A percentile compares a stretch with the other conserved stretches of the same genome.
Evolutionary conservation across 1,140 invertebrate genomes (phyloP).

Genomic region (Varroa destructor): DNA sequence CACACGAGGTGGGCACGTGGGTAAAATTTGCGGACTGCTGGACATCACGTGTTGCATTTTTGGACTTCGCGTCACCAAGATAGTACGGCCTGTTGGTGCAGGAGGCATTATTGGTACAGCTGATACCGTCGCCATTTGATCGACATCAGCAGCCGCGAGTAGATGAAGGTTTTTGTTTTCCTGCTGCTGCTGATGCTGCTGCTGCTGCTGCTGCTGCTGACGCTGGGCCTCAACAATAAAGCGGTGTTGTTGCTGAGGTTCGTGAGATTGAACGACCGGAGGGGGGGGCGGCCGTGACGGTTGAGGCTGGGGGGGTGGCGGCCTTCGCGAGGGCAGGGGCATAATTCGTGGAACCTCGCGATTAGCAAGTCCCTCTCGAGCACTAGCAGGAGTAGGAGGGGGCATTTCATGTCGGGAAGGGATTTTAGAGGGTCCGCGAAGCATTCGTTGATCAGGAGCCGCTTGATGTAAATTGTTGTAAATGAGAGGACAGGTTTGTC

Average conservation of each 20-base stretch:
- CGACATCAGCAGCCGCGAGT: not conserved
- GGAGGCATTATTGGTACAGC: constrained; percentile 3
- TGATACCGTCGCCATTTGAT: constrained; percentile 17
- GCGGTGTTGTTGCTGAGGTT: not conserved
- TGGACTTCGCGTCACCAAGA: constrained; percentile 11
- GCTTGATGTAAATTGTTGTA: constrained; percentile 18
- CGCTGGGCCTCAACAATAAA: not conserved
- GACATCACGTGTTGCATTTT: constrained; percentile 23
- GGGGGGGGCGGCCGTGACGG: constrained; percentile 5
- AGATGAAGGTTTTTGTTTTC: constrained; percentile 23
- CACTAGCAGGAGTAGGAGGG: not conserved
- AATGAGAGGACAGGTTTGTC: constrained; percentile 20
- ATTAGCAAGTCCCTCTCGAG: no score
- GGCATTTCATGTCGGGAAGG: constrained; percentile 12
- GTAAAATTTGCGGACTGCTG: constrained; percentile 7
- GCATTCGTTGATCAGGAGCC: not conserved
- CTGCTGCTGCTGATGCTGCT: not conserved
- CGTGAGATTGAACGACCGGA: not conserved
- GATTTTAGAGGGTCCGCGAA: not conserved
- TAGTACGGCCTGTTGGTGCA: not conserved
- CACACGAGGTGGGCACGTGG: not conserved
- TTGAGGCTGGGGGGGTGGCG: constrained; percentile 13
- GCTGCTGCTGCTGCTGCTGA: no score
- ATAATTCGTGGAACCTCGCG: constrained; percentile 17
- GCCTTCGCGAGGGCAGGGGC: constrained; percentile 9